Evolutionary conservation across 2,113 vertebrate genomes (phyloP), one percentile per base, ranked within the genome.

Genomic region (Amphiprion ocellaris): DNA sequence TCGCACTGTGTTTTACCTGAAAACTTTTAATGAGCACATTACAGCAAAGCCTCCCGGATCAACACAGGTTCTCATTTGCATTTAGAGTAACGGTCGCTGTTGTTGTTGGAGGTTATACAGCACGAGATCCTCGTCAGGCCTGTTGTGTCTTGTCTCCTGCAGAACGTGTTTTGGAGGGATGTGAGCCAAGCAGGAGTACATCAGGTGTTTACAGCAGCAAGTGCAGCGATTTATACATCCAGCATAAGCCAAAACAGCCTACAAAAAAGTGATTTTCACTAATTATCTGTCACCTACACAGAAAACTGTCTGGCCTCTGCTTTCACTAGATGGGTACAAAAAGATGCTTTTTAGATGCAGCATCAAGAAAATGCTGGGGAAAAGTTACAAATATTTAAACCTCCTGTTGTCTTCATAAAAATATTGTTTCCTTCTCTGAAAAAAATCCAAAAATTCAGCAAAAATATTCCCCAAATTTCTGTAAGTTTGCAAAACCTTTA

Each of bases 1-100:
- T 44, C 12, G 24, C 53, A 68, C 54, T 47, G 44, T 54, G 17
- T 30, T 37, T 28, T 55, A 23, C 2, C 10, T 10, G 28, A 52
- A 81, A 85, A 69, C 2, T 11, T 75, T 66, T 14, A 23, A 16
- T 79, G 37, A 63, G 70, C 30, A 60, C 26, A 70, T 68, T 79
- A 56, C 26, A 53, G 50, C 55, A 84, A 33, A 70, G 44, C 44
- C 55, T 53, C 12, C 4, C 53, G 8, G 19, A 69, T 49, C 66
- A 72, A 23, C 30, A 72, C 39, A 76, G 49, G 50, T 10, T 69
- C 30, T 49, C 3, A 83, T 84, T 87, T 84, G 33, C 88, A 89
- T 85, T 58, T 54, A 72, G 56, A 74, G 11, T 79, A 83, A 86
- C 73, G 9, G 70, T 64, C 5, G 21, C 10, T 86, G 21, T 26